Base-by-base conservation (phyloP, 2,888 invertebrate genomes). In the Drosophila kuntzei region DNA sequence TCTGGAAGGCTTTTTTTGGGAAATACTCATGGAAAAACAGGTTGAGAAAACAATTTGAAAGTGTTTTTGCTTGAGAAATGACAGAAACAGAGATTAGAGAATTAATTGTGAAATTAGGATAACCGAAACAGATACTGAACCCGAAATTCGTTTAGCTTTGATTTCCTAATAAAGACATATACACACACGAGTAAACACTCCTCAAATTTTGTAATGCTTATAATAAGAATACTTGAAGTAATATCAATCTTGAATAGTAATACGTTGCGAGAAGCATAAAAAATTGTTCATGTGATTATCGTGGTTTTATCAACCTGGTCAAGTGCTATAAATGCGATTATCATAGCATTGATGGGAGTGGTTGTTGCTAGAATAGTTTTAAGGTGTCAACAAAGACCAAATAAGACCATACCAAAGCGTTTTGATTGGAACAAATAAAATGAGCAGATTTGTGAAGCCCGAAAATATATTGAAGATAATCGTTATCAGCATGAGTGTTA, bases 381-480 rank as follows among this genome's bases (percentile, higher is more conserved):
- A 32, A 49, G 32, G 18, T 62, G 39, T 69, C 51, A 62, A 59
- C 27, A 54, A 61, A 44, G 39, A 34, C 20, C 8, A 20, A 18
- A 20, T 46, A 27, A 8, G 18, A 20, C 20, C 41, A 34, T 36
- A 16, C 18, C 43, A 55, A 55, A 11, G 12, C 0, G 43, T 2
- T 22, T 16, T 37, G 18, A 47, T 22, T 32, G 12, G 20, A n/a
- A 20, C 25, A 34, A 39, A 37, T 16, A 18, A 29, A 44, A 29
- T 25, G 16, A 54, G 43, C 49, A 64, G 55, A 65, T 59, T 29
- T 51, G 16, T 62, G n/a, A 20, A 27, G 47, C 18, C 14, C 50
- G 16, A 70, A 73, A 57, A 53, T 61, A 71, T 25, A 49, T 62
- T 36, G 6, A 39, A 20, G 67, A 76, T 71, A 71, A 57, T 57